These are phyloP conservation scores for Perithous albicinctus DNA, from an alignment of 2,888 invertebrate genomes.

Conservation along the genomic window DNA sequence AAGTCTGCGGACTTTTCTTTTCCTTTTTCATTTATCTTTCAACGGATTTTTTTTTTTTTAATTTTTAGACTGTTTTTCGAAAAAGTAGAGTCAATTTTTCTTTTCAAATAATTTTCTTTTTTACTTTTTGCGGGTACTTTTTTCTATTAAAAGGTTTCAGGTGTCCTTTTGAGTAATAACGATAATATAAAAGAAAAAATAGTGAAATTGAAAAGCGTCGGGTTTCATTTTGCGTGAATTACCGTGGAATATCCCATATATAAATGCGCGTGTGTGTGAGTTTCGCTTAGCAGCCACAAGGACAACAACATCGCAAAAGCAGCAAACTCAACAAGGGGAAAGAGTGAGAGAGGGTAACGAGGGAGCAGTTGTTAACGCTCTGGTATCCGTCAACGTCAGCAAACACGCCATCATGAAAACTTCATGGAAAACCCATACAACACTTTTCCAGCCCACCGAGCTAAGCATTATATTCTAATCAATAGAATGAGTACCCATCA, in stretches of 20 bases:
- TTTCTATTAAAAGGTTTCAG: no score
- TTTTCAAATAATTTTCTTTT: no score
- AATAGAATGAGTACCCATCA: slow-evolving; percentile 16
- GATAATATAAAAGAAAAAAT: no score
- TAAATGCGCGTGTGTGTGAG: neutral
- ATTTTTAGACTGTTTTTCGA: no score
- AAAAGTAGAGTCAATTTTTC: no score
- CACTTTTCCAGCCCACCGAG: slow-evolving; percentile 8
- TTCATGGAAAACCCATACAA: slow-evolving; percentile 36
- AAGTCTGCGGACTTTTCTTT: no score
- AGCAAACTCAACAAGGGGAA: slow-evolving; percentile 33
- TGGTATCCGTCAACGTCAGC: slow-evolving; percentile 73
- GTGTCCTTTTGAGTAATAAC: no score
- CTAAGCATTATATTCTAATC: slow-evolving; percentile 37
- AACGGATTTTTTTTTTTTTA: no score
- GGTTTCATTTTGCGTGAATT: no score
- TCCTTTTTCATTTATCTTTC: no score
- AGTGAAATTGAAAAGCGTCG: neutral
- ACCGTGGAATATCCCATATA: no score
- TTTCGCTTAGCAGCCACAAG: neutral
- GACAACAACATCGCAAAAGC: slow-evolving; percentile 18
- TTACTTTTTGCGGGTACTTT: no score
- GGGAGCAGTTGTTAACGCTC: slow-evolving; percentile 73
- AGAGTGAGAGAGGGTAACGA: slow-evolving; percentile 48
- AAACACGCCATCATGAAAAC: slow-evolving; percentile 66